phyloP scores from a whole-genome alignment of 2,113 vertebrate genomes.

The Albula goreensis region DNA sequence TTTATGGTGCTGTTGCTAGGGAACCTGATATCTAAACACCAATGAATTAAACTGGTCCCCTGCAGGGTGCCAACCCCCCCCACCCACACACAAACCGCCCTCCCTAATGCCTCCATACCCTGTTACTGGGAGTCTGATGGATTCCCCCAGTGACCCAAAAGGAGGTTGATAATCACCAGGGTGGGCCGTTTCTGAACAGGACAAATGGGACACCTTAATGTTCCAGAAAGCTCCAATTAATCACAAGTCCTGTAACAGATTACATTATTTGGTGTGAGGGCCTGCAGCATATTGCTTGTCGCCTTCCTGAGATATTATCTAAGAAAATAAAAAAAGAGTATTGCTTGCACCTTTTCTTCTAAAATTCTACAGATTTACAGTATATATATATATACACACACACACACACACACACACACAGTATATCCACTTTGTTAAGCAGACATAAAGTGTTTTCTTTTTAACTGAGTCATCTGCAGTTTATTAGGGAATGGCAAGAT shows the following conservation, averaged over 20 bases:
- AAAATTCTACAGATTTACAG: too few relatives aligned
- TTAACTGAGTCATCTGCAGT: conserved; percentile 54
- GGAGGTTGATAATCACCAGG: conserved; percentile 35
- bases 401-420: too few relatives aligned
- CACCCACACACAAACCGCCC: neutral
- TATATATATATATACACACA: too few relatives aligned
- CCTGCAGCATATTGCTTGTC: conserved; percentile 33
- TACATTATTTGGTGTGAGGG: conserved; percentile 42
- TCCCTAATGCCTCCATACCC: neutral
- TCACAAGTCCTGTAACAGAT: conserved; percentile 56
- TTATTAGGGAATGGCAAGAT: conserved; percentile 46
- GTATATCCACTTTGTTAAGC: conserved; percentile 28
- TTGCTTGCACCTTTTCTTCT: conserved; percentile 30
- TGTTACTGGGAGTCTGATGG: neutral
- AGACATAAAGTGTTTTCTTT: conserved; percentile 49
- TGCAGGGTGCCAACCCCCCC: neutral
- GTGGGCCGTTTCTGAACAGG: conserved; percentile 33
- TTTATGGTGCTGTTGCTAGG: too few relatives aligned
- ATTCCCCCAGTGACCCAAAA: conserved; percentile 8
- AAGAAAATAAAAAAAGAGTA: neutral
- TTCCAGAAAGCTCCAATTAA: conserved; percentile 47
- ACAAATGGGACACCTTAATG: conserved; percentile 50
- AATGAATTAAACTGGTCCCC: conserved; percentile 30
- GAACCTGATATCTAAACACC: neutral
- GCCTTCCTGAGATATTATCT: neutral